Base-by-base conservation (phyloP, 2,888 invertebrate genomes). In the Margaritifera margaritifera region DNA sequence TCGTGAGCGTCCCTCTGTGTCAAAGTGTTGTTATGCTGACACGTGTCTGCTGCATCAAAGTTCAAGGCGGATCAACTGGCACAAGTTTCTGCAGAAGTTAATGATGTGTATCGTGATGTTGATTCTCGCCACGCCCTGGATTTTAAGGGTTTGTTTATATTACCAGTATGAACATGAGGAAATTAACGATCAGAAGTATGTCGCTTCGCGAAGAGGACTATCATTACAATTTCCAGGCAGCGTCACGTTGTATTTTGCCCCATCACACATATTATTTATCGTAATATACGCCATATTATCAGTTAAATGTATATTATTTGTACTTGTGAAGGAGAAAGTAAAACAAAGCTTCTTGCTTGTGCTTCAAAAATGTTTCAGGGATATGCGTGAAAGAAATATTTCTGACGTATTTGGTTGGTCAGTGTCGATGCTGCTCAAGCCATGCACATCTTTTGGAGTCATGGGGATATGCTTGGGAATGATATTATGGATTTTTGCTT, bases 201-300 rank as follows among this genome's bases (percentile, higher is more conserved):
- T 77, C 5, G 77, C 80, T 61, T 2, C 53, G 67, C 66, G 66
- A 3, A 67, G 68, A 50, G 54, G 64, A 4, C 53, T 75, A 20
- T 25, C 59, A 4, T 68, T 75, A 22, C 60, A 77, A 53, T 87
- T 82, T 69, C 80, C 80, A 6, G 83, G 84, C 54, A 86, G 76
- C 63, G 62, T 87, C 20, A 78, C 86, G 0, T 69, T 81, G 18
- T 84, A 82, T 64, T 72, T 89, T 1, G 80, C 85, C 0, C 89
- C 89, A 0, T 61, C 85, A 6, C 87, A 88, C 66, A 73, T 76
- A 1, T 11, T 86, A 3, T 88, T 87, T 66, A 56, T 87, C 2
- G 27, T 75, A 6, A 84, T 86, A 24, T 88, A 87, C 71, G 25
- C 80, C 58, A 64, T 86, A 54, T 80, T 87, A 50, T 67, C 80